Base-by-base conservation (phyloP, 2,888 invertebrate species). In the Dysmachus trigonus region DNA sequence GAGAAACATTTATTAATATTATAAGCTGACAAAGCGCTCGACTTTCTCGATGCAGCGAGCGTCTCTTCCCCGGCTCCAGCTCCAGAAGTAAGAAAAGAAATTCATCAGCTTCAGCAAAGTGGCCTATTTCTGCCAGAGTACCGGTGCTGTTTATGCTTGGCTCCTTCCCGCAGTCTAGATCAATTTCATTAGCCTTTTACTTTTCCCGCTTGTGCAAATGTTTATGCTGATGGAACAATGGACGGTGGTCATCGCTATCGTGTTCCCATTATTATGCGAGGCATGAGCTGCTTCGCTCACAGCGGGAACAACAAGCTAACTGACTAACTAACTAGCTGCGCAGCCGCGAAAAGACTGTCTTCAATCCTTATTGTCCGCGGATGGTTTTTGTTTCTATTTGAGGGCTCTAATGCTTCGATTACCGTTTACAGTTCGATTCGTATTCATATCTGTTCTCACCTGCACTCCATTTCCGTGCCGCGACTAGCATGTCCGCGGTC, bases 391-490 rank as follows among this genome's bases (percentile, higher is more conserved):
- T 77, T 77, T 77, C 77, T 77, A 51, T 51, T 77, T 77, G 27
- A 30, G 77, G 41, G 77, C 47, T 77, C 77, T 51, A 77, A 51
- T 77, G 77, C 77, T 53, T 33, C 53, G 81, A 81, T 53, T 81
- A 35, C 53, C 81, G 35, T 81, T 81, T 53, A 81, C 81, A 53
- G 81, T 81, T 62, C 33, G 62, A 81, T 62, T 62, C 62, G 81
- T 81, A 81, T 81, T 41, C 77, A 51, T 77, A 77, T 77, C 77
- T 62, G 22, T 15, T 53, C 30, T 62, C 47, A 30, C 51, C 53
- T 81, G 53, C 81, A 62, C 81, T 53, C 51, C 35, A 33, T 30
- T 81, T 81, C 81, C 62, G 62, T 22, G 27, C 10, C 38, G 41
- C 38, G 10, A 38, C 27, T 22, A 0, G 18, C 18, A 38, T 22